Base-by-base conservation (phyloP, 2,797 vertebrate species). In the Aeoliscus strigatus region DNA sequence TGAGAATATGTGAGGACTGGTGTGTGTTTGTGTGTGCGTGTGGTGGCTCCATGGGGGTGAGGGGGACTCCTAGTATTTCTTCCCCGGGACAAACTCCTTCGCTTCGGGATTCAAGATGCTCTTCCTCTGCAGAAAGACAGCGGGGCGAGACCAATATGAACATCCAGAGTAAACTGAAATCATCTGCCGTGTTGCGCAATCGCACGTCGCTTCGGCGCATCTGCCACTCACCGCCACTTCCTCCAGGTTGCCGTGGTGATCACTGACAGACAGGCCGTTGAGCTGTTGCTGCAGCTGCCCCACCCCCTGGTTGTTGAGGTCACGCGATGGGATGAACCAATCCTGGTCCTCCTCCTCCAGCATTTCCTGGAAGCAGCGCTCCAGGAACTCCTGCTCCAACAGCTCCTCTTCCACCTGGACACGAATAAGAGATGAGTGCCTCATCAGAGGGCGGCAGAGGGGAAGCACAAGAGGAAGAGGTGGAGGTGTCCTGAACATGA, bases 351-450 rank as follows among this genome's bases (percentile, higher is more conserved):
- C 96, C 51, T 98, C 96, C 36, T 98, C 96, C 81, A 98, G 77
- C 95, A 98, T 97, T 83, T 98, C 94, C 82, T 98, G 94, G 87
- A 98, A 97, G 82, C 94, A 98, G 31, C 93, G 94, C 70, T 98
- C 94, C 10, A 98, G 72, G 69, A 98, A 98, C 54, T 98, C 95
- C 74, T 98, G 94, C 68, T 98, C 95, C 84, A 94, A 80, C 27
- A 98, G 86, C 75, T 98, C 95, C 66, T 97, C 93, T 48, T 98
- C 94, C 64, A 98, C 94, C 95, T 98, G 76, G 2, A 9, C 8
- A 7, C 5, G 26, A 9, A 5, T 9, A 13, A 29, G 4, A 35
- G 14, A 26, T 14, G 30, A 39, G 31, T 9, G n/a, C n/a, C n/a
- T n/a, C n/a, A n/a, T n/a, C n/a, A n/a, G n/a, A n/a, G n/a, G n/a